Evolutionary conservation across 2,888 invertebrate genomes (phyloP), one percentile per base, ranked within the genome.

Genomic region (Drosophila villosipedis): DNA sequence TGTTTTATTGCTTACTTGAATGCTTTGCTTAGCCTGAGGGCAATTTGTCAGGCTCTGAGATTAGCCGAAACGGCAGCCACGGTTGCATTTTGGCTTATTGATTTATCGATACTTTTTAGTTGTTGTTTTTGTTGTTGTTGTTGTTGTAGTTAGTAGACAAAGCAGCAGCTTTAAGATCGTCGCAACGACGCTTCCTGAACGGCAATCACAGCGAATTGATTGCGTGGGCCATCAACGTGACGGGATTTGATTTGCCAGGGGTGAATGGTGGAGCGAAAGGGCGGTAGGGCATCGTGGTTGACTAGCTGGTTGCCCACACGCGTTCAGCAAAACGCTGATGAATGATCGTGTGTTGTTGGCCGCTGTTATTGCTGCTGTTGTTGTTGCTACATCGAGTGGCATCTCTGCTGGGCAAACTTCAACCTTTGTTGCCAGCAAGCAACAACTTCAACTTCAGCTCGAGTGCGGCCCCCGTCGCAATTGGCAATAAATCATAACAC

Each of bases 401-500:
- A 77, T 62, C 72, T 47, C 43, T 31, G 41, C 33, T 54, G 68
- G n/a, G 37, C 72, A 71, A 68, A 71, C 71, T 59, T 68, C 68
- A 68, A 68, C 68, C 70, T 68, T 37, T 67, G 52, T 25, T 43
- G 31, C n/a, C 47, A 33, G 43, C 16, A 4, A 57, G 39, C 65
- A 33, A 47, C 30, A 30, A 57, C 25, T 55, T n/a, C 12, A 52
- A 35, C 59, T 54, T 57, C 73, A 53, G 61, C 58, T 61, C 37
- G 30, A 74, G 64, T 54, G 52, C 55, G 31, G 76, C 66, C 71
- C 61, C 66, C 50, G 50, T 58, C 66, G 77, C 91, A 90, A 86
- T 86, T 86, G 91, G 91, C 87, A 84, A 86, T 86, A 86, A 86
- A 89, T 86, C 91, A 86, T 87, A 84, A 79, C 86, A 87, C 86